Evolutionary conservation across 2,888 invertebrate genomes (phyloP), one percentile per base, ranked within the genome.

Genomic region (Rhingia campestris): DNA sequence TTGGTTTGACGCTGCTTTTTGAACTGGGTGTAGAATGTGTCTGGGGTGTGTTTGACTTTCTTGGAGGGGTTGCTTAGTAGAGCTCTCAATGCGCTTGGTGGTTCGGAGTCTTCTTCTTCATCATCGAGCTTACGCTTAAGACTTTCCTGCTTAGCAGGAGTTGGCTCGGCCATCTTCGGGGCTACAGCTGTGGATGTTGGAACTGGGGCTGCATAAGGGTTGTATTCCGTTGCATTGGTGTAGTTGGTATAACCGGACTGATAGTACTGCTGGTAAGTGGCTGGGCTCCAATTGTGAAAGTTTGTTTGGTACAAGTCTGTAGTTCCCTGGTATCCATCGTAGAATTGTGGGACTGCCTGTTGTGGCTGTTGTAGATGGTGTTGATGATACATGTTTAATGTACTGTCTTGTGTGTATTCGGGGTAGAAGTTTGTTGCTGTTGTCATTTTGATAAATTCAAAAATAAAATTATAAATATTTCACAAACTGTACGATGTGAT

Each of bases 21-120:
- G 45, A 89, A 86, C 6, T 88, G 88, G 33, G 89, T 89, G 81
- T 89, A 90, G 86, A 89, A 91, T 45, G 91, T 91, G 30, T 91
- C 89, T 6, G 91, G 90, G 4, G 89, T 88, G 69, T 91, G 90
- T 79, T 90, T 90, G 2, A 90, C 86, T 75, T 91, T 91, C 86
- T 90, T 90, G 0, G 88, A 88, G 12, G 92, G 92, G 87, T 91
- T 91, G 4, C 92, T 93, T 70, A 95, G 90, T 63, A 94, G 88
- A 0, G 94, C 93, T 86, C 94, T 92, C 22, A 95, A 89, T 49
- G 94, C 94, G 84, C 90, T 90, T 12, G 91, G 90, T 1, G 88
- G 87, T 61, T 90, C 91, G 0, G 69, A 4, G 41, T 88, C 88
- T 1, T 53, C 61, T 14, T 70, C 69, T 7, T 81, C 63, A 0